Evolutionary conservation across 2,888 invertebrate genomes (phyloP), one percentile per base, ranked within the genome.

Genomic region (Macaria liturata): DNA sequence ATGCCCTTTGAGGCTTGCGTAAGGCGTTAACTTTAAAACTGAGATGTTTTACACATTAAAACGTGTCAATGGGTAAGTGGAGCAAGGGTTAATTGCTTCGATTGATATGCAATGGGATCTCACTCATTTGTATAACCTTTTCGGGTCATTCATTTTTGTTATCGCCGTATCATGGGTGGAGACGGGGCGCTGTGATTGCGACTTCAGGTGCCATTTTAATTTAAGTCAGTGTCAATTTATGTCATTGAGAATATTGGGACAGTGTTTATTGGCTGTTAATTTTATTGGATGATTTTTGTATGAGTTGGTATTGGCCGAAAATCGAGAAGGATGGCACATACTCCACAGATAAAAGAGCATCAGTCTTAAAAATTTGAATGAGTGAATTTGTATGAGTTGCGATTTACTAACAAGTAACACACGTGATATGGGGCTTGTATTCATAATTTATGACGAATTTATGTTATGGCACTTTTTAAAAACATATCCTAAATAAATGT

Each of bases 41-140:
- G 78, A 80, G 81, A 82, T 81, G 82, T 81, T 84, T 83, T 78
- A 80, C 79, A 76, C 78, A 69, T 72, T 78, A 80, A 85, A 80
- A 80, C 78, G 76, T 82, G 84, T 84, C 85, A 86, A 86, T 81
- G 74, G 83, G 84, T 82, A 84, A 83, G 75, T 84, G 78, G 84
- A 80, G 81, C 83, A 58, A 59, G 63, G 61, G 71, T 76, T 84
- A 84, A 86, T 86, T 85, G 80, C 75, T 64, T 75, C 81, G 84
- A 86, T 86, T 86, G 84, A 86, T 83, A 80, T 75, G 78, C 76
- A 75, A 72, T 72, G 69, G 72, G 71, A 72, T 76, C 68, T 69
- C 65, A 69, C 57, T 69, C 57, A 68, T 73, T 58, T 63, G 63
- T 59, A 61, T 57, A 59, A 54, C 57, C 61, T 64, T 59, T 61